Conservation (phyloP, 1,140 invertebrate genomes). For the Drosophila tropicalis region DNA sequence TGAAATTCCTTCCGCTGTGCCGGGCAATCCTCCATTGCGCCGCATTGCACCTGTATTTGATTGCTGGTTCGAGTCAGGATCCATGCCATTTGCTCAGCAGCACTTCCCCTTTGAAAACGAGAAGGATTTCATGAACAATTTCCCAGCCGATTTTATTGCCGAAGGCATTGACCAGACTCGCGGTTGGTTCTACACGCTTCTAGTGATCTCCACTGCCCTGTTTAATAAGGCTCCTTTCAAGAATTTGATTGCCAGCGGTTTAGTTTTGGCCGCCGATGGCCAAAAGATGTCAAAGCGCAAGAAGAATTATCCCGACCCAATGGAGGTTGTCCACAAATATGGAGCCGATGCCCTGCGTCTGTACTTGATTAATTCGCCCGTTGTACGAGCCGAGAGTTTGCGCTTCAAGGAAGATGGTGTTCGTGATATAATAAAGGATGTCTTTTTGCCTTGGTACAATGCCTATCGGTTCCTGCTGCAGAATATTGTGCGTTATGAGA, state of each 20-base stretch:
- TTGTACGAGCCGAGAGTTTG: slow-evolving; percentile 98
- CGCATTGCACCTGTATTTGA: slow-evolving; percentile 98
- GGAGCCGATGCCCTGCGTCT: slow-evolving; percentile 98
- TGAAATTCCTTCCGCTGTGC: slow-evolving; percentile 94
- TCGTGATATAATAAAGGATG: slow-evolving; percentile 97
- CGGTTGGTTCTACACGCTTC: slow-evolving; percentile 99
- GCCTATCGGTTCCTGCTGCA: slow-evolving; percentile 98
- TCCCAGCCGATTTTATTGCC: slow-evolving; percentile 99
- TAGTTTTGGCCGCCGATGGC: slow-evolving; percentile 97
- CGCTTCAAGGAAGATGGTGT: slow-evolving; percentile 99
- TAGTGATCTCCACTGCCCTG: slow-evolving; percentile 98
- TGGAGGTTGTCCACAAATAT: slow-evolving; percentile 95
- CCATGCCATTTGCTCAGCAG: slow-evolving; percentile 99
- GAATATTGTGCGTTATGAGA: slow-evolving; percentile 92
- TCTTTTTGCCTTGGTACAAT: slow-evolving; percentile 99
- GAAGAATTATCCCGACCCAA: slow-evolving; percentile 99
- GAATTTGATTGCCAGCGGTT: slow-evolving; percentile 97
- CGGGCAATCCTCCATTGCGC: slow-evolving; percentile 91
- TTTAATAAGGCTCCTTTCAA: slow-evolving; percentile 99
- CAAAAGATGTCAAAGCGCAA: slow-evolving; percentile 99
- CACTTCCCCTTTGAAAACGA: slow-evolving; percentile 98
- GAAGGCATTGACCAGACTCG: slow-evolving; percentile 99
- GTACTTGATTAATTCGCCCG: slow-evolving; percentile 99
- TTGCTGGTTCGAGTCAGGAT: slow-evolving; percentile 99
- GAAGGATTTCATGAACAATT: slow-evolving; percentile 96